A percentile compares a stretch with the other conserved stretches of the same genome.
These are phyloP conservation scores for Mustelus asterias DNA, from an alignment of 2,113 vertebrate genomes.

Conservation along the genomic window DNA sequence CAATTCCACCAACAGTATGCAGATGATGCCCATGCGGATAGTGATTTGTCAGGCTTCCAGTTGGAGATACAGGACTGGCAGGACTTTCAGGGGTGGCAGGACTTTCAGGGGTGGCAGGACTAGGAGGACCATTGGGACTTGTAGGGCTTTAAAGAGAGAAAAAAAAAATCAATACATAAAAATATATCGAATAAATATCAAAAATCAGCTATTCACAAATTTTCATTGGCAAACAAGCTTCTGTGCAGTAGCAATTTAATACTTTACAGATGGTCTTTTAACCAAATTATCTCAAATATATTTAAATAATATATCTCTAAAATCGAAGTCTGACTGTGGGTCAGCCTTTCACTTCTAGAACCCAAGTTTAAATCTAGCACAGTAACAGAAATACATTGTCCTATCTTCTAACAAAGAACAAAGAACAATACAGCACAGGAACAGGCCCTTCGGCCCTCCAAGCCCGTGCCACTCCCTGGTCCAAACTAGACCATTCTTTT, in stretches of 20 bases:
- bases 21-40: conserved; percentile 73
- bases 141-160: conserved; percentile 47
- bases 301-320: not conserved
- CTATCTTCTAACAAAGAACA: too few relatives aligned
- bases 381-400: not conserved
- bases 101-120: conserved; percentile 53
- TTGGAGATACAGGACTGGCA: conserved; percentile 41
- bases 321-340: not conserved
- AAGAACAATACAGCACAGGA: too few relatives aligned
- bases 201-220: not conserved
- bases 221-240: not conserved
- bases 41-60: conserved; percentile 68
- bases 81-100: conserved; percentile 34
- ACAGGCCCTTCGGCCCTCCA: too few relatives aligned
- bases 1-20: conserved; percentile 77
- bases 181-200: too few relatives aligned
- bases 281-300: too few relatives aligned
- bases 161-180: too few relatives aligned
- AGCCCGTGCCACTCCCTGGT: too few relatives aligned
- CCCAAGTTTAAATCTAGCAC: not conserved
- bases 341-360: not conserved
- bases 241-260: not conserved
- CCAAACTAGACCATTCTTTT: too few relatives aligned
- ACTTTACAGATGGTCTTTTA: not conserved
- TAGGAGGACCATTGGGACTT: conserved; percentile 59